Base-by-base conservation (phyloP, 2,888 invertebrate genomes). In the Gisinianus flammeolus region DNA sequence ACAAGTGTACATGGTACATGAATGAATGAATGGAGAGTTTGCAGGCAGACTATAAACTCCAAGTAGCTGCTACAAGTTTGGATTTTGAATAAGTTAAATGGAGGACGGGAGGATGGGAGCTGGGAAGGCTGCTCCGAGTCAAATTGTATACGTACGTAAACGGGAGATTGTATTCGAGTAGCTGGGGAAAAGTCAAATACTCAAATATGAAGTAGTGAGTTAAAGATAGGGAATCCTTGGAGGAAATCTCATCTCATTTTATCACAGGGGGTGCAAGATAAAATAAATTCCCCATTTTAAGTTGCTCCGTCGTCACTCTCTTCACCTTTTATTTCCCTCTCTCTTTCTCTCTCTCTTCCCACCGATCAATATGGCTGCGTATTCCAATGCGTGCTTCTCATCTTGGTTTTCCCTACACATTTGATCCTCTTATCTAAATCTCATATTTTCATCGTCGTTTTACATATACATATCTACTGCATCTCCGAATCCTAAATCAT, bases 211-310 rank as follows among this genome's bases (percentile, higher is more conserved):
- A 62, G 62, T 58, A 44, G 12, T n/a, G n/a, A n/a, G n/a, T 1
- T 24, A 30, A 6, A 67, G 67, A 67, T 31, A 31, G 67, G 33
- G 35, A 35, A n/a, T 44, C 44, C 44, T 44, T 44, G 44, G 44
- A 44, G 58, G 22, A 62, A 62, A 62, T 58, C 56, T 58, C 56
- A 62, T 62, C 62, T 62, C 54, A 62, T 62, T 62, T 62, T 62
- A 62, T 62, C 62, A 28, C 12, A 62, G 62, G 62, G 54, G 62
- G 26, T 22, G 62, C n/a, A 62, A 62, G 62, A 62, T 62, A 62
- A 62, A 62, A 62, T 62, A 62, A 62, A 62, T 62, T 62, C 62
- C 54, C 54, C 54, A 5, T 19, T 3, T 54, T 16, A 26, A 62
- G 62, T 26, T 12, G 4, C 62, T 26, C 62, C 62, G 62, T 62